Percentiles rank a stretch among this genome's conserved stretches.
Conservation (phyloP, 1,140 invertebrate genomes). For the Lepidurus arcticus region DNA sequence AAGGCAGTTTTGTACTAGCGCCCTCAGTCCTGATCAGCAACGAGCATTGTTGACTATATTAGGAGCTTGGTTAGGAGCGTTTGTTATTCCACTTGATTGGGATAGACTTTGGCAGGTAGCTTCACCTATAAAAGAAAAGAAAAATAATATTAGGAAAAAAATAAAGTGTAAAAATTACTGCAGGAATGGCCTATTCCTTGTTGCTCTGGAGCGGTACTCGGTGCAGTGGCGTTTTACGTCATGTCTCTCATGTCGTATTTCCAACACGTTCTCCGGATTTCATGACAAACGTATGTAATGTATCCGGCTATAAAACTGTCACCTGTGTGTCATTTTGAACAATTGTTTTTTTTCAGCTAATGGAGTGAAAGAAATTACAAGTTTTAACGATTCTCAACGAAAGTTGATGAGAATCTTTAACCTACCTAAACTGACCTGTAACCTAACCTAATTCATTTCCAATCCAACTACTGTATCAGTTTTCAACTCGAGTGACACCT, state of each 20-base stretch:
- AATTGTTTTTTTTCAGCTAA: too few relatives aligned
- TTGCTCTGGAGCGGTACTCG: slow-evolving; percentile 60
- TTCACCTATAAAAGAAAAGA: background rate
- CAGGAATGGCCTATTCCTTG: slow-evolving; percentile 72
- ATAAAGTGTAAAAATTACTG: slow-evolving; percentile 1
- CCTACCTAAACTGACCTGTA: too few relatives aligned
- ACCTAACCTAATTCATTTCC: too few relatives aligned
- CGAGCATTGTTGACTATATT: slow-evolving; percentile 50
- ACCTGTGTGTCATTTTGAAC: background rate
- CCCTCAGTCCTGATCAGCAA: background rate
- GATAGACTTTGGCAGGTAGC: slow-evolving; percentile 73
- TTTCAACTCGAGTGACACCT: too few relatives aligned
- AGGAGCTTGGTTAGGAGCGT: slow-evolving; percentile 80
- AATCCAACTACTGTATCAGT: too few relatives aligned
- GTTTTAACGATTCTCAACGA: too few relatives aligned
- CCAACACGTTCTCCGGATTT: too few relatives aligned
- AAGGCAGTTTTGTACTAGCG: background rate
- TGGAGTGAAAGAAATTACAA: too few relatives aligned
- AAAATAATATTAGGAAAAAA: background rate
- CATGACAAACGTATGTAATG: too few relatives aligned
- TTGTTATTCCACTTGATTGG: slow-evolving; percentile 87
- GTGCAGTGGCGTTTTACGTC: slow-evolving; percentile 39
- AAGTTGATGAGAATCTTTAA: too few relatives aligned
- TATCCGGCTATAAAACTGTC: too few relatives aligned
- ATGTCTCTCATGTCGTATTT: too few relatives aligned